These are phyloP conservation scores for Drosophila prolongata DNA, from an alignment of 2,888 invertebrate species.

Conservation along the genomic window DNA sequence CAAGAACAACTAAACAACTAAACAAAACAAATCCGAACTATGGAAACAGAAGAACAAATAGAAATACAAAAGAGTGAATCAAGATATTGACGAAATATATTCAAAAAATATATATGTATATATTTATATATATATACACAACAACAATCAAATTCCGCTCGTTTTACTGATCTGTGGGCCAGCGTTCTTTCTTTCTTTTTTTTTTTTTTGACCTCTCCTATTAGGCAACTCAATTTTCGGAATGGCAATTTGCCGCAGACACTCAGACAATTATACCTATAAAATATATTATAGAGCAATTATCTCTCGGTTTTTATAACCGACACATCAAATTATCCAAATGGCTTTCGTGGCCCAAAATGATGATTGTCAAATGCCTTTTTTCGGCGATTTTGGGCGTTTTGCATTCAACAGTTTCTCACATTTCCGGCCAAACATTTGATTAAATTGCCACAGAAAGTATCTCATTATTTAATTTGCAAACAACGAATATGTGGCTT, in stretches of 20 bases:
- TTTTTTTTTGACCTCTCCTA: neutral
- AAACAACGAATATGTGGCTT: neutral
- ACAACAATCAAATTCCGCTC: conserved; percentile 16
- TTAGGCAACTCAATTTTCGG: conserved; percentile 35
- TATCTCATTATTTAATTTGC: neutral
- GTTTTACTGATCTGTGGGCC: conserved; percentile 14
- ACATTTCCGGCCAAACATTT: neutral
- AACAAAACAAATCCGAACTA: neutral
- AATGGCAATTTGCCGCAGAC: conserved; percentile 34
- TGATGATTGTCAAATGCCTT: conserved; percentile 38
- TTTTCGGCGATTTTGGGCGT: conserved; percentile 14
- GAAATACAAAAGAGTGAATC: conserved; percentile 23
- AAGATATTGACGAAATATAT: conserved; percentile 30
- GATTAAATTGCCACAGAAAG: neutral
- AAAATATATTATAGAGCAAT: conserved; percentile 33
- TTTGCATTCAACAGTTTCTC: neutral
- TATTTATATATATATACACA: conserved; percentile 42
- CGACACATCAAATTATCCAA: conserved; percentile 39
- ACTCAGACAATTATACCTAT: conserved; percentile 18
- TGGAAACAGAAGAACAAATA: neutral
- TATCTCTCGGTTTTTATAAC: conserved; percentile 29
- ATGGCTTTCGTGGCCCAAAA: conserved; percentile 35
- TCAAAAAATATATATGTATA: conserved; percentile 31
- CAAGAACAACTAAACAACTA: neutral
- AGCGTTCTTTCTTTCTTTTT: neutral